Evolutionary conservation across 2,797 vertebrate genomes (phyloP).

Genomic region (Poecilia picta): DNA sequence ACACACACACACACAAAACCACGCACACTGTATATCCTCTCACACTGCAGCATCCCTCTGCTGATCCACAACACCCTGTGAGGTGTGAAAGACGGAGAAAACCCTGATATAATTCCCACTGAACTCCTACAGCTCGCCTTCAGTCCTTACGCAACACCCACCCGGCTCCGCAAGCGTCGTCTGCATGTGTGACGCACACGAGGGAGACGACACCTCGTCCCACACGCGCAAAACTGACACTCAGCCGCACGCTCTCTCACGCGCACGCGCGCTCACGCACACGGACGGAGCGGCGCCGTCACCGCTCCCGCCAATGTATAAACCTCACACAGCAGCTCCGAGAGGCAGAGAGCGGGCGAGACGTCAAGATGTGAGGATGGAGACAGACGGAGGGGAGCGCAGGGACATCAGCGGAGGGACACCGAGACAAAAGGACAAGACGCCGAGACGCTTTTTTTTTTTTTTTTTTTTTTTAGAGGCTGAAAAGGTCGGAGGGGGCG

Average conservation of each 20-base stretch:
- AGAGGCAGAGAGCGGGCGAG: constrained; percentile 69
- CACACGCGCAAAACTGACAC: constrained; percentile 72
- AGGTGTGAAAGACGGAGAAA: constrained; percentile 55
- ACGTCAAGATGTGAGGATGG: constrained; percentile 68
- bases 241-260: constrained; percentile 40
- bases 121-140: constrained; percentile 69
- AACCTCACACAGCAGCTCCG: constrained; percentile 70
- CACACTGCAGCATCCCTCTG: constrained; percentile 60
- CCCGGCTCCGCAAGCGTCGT: constrained; percentile 69
- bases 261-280: constrained; percentile 25
- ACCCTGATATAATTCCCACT: constrained; percentile 72
- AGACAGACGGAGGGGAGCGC: constrained; percentile 57
- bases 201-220: constrained; percentile 79
- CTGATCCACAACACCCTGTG: constrained; percentile 58
- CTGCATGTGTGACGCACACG: constrained; percentile 76
- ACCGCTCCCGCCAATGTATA: constrained; percentile 68
- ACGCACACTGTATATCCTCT: constrained; percentile 30
- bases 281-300: constrained; percentile 65
- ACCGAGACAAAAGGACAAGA: constrained; percentile 40
- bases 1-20: constrained; percentile 39
- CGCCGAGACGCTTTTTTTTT: constrained; percentile 35
- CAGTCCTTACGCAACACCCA: constrained; percentile 76
- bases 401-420: constrained; percentile 44
- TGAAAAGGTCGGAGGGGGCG: constrained; percentile 52
- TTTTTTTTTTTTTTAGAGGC: constrained; percentile 29